phyloP scores from a whole-genome alignment of 2,113 vertebrate genomes.

The Raja brachyura region DNA sequence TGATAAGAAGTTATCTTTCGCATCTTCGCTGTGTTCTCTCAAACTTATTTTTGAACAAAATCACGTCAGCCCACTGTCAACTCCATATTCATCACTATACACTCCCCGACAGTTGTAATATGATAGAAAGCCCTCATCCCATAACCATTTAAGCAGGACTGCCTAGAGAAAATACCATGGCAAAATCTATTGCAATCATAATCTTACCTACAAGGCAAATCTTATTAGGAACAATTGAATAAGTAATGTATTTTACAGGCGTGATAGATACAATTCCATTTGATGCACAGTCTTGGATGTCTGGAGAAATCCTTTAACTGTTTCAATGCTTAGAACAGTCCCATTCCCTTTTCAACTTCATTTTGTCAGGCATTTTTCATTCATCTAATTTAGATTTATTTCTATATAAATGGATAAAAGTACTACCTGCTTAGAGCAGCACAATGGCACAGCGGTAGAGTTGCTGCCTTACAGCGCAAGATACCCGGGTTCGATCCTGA shows the following conservation, averaged over 20 bases:
- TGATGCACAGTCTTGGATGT: not conserved
- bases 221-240: not conserved
- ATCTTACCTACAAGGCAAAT: not conserved
- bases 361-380: not conserved
- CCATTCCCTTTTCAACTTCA: not conserved
- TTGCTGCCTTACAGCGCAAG: no score
- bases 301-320: not conserved
- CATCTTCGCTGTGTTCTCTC: not conserved
- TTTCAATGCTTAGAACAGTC: not conserved
- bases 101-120: not conserved
- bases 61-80: not conserved
- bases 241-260: conserved; percentile 6
- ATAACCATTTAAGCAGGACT: not conserved
- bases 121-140: not conserved
- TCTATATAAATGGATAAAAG: not conserved
- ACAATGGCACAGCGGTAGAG: no score
- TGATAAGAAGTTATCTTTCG: not conserved
- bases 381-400: not conserved
- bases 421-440: not conserved
- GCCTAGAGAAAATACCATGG: not conserved
- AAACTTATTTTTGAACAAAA: not conserved
- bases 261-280: conserved; percentile 2
- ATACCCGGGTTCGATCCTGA: no score
- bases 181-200: not conserved
- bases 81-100: not conserved